phyloP scores from a whole-genome alignment of 2,888 invertebrate genomes.

The Rugalucina vietnamica region DNA sequence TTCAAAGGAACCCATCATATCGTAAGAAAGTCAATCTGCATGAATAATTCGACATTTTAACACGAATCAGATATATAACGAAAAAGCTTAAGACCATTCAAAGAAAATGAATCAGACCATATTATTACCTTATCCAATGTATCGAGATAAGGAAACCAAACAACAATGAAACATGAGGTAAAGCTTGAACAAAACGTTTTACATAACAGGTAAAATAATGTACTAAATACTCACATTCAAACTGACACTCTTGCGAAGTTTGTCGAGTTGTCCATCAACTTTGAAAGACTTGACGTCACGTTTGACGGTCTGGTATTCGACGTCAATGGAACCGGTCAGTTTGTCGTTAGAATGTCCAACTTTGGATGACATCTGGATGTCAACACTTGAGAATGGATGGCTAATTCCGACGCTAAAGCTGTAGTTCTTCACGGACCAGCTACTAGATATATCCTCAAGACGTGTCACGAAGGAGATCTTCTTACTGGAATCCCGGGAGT shows the following conservation, averaged over 20 bases:
- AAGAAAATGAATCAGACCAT: too few relatives aligned
- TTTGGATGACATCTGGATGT: slow-evolving; percentile 67
- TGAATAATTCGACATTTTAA: too few relatives aligned
- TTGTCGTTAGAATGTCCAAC: slow-evolving; percentile 60
- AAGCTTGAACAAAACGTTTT: too few relatives aligned
- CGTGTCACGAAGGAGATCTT: slow-evolving; percentile 68
- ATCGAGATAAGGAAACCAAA: too few relatives aligned
- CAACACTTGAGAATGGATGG: slow-evolving; percentile 74
- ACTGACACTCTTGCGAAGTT: slow-evolving; percentile 57
- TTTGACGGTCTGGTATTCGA: slow-evolving; percentile 69
- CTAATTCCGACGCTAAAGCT: slow-evolving; percentile 66
- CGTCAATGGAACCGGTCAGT: slow-evolving; percentile 59
- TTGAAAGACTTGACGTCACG: slow-evolving; percentile 64
- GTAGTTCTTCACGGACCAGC: slow-evolving; percentile 65
- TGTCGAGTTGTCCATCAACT: slow-evolving; percentile 67
- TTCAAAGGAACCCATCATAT: too few relatives aligned
- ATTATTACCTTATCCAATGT: too few relatives aligned
- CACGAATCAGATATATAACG: too few relatives aligned
- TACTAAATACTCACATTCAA: slow-evolving; percentile 68
- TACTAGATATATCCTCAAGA: slow-evolving; percentile 65
- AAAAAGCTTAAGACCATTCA: too few relatives aligned
- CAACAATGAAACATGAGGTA: too few relatives aligned
- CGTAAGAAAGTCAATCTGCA: too few relatives aligned
- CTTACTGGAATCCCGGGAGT: slow-evolving; percentile 69
- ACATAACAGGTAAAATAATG: too few relatives aligned